These are phyloP conservation scores for Silurus meridionalis DNA, from an alignment of 2,113 vertebrate genomes.

Conservation along the genomic window DNA sequence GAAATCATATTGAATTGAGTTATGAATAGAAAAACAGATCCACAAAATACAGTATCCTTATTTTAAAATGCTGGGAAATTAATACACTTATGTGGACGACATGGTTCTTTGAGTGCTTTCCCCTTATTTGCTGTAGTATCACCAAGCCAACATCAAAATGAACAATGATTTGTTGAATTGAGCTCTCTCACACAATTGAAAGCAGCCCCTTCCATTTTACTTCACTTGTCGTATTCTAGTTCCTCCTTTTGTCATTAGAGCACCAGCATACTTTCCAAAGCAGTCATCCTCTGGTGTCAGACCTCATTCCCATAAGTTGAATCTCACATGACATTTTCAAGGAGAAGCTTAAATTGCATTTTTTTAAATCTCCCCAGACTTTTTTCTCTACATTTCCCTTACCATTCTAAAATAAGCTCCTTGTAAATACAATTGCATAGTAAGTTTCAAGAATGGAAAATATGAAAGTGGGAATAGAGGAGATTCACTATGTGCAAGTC, in stretches of 20 bases:
- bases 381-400: slow-evolving; percentile 41
- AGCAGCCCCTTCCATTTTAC: slow-evolving; percentile 40
- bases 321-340: slow-evolving; percentile 53
- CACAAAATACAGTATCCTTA: neutral
- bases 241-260: slow-evolving; percentile 52
- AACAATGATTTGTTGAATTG: slow-evolving; percentile 46
- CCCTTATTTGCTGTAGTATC: slow-evolving; percentile 35
- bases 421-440: slow-evolving; percentile 58
- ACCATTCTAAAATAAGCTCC: slow-evolving; percentile 46
- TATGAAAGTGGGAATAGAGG: slow-evolving; percentile 46
- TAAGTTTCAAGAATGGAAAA: slow-evolving; percentile 56
- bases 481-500: slow-evolving; percentile 43
- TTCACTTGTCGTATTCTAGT: slow-evolving; percentile 41
- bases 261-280: slow-evolving; percentile 67
- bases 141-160: slow-evolving; percentile 40
- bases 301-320: slow-evolving; percentile 55
- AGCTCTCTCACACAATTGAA: slow-evolving; percentile 37
- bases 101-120: slow-evolving; percentile 24
- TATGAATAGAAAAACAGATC: neutral
- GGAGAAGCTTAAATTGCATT: slow-evolving; percentile 51
- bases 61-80: neutral
- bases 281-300: slow-evolving; percentile 63
- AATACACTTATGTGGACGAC: slow-evolving; percentile 7
- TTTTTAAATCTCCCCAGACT: slow-evolving; percentile 27
- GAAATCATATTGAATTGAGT: neutral